Conservation (phyloP, 2,797 vertebrate species). For the Cossypha heuglini region DNA sequence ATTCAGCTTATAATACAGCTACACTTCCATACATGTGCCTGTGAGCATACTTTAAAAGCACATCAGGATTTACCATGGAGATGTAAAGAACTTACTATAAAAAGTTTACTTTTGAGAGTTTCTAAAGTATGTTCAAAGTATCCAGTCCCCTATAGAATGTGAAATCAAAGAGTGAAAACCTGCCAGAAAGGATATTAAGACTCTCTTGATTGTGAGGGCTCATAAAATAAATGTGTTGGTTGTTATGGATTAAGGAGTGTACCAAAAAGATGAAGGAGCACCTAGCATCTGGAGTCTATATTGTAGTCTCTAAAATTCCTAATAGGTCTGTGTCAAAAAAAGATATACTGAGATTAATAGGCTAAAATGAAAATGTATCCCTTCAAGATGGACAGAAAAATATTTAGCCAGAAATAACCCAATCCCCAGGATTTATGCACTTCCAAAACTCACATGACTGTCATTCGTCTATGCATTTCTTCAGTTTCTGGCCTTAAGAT, state of each 20-base stretch:
- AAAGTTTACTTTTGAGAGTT: conserved; percentile 31
- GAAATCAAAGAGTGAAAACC: conserved; percentile 28
- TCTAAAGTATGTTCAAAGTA: conserved; percentile 50
- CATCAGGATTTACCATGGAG: neutral
- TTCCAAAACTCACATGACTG: conserved; percentile 15
- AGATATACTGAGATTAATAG: conserved; percentile 59
- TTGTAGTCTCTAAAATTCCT: conserved; percentile 67
- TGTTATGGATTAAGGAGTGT: conserved; percentile 66
- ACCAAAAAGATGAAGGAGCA: conserved; percentile 67
- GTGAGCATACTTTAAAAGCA: conserved; percentile 6
- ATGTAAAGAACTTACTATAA: conserved; percentile 7
- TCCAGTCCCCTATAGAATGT: neutral
- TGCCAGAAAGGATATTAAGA: conserved; percentile 57
- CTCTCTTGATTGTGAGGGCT: conserved; percentile 42
- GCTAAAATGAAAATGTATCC: conserved; percentile 36
- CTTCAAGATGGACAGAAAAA: conserved; percentile 21
- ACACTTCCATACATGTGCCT: neutral
- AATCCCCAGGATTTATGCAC: conserved; percentile 28
- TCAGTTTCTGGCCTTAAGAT: neutral
- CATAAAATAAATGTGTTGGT: conserved; percentile 66
- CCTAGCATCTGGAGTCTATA: conserved; percentile 65
- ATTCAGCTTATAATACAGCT: neutral
- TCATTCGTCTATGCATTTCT: neutral
- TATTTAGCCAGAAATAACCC: conserved; percentile 14
- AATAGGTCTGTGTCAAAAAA: conserved; percentile 63